Base-by-base conservation (phyloP, 1,140 invertebrate species). In the Asobara japonica region DNA sequence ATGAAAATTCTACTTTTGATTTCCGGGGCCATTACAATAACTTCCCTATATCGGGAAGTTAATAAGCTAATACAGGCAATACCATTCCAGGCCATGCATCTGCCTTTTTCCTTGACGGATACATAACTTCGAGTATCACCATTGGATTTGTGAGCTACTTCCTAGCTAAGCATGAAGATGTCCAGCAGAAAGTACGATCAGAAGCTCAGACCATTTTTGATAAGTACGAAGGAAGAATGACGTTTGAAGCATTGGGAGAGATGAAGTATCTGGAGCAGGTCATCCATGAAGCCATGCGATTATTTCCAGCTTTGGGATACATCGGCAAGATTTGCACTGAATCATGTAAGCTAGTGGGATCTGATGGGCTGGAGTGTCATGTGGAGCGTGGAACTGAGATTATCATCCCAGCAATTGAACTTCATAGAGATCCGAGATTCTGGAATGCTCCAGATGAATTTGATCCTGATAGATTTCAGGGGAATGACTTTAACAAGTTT, bases 381-480 rank as follows among this genome's bases (percentile, higher is more conserved):
- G 68, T 81, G 8, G 29, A 77, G 36, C 74, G 77, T 0, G 86
- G 83, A 11, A 80, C 82, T 4, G 61, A 56, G 0, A 69, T 89
- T 16, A 74, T 80, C 1, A 82, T 89, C 25, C 84, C 87, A 0
- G 70, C 84, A 0, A 36, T 77, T 29, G 79, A 76, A 8, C 48
- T 89, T 5, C 88, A 89, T 33, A 75, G 74, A 7, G 89, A 93
- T 75, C 80, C 86, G 1, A 74, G 88, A 13, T 82, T 87, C 64
- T 94, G 88, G 81, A 82, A 87, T 2, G 84, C 93, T 31, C 92
- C 93, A 2, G 87, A 91, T 5, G 77, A 78, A 6, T 94, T 92
- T 79, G 86, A 93, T 81, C 93, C 93, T 0, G 90, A 93, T 8
- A 84, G 92, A 74, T 94, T 94, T 75, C 81, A 81, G 8, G 81